phyloP scores from a whole-genome alignment of 2,113 vertebrate genomes.

The Colius striatus region DNA sequence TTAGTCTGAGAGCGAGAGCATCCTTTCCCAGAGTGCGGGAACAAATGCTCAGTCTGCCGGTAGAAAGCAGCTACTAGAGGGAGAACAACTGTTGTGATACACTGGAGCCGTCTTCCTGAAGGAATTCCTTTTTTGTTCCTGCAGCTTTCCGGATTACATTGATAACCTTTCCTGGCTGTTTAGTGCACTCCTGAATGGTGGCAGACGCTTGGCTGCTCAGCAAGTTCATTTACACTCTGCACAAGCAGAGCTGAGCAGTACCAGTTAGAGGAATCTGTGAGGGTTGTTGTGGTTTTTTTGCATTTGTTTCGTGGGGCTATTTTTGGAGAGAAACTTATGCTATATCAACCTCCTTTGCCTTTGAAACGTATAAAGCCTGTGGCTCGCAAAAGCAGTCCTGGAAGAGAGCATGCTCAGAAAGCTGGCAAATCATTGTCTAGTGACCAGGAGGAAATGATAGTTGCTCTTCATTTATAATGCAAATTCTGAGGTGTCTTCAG shows the following conservation, averaged over 20 bases:
- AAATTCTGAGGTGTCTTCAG: conserved; percentile 92
- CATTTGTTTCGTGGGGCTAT: neutral
- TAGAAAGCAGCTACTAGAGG: conserved; percentile 55
- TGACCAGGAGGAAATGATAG: conserved; percentile 86
- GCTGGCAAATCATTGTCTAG: conserved; percentile 85
- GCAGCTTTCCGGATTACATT: conserved; percentile 74
- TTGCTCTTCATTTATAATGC: conserved; percentile 94
- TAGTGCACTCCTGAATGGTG: conserved; percentile 48
- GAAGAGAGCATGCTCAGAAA: conserved; percentile 85
- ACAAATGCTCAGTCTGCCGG: conserved; percentile 55
- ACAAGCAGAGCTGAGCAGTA: conserved; percentile 50
- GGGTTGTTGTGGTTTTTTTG: conserved; percentile 26
- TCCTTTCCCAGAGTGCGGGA: conserved; percentile 65
- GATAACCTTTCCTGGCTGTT: conserved; percentile 68
- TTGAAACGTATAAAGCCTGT: conserved; percentile 66
- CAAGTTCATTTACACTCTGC: conserved; percentile 64
- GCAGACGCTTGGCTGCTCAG: conserved; percentile 56
- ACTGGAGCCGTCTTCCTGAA: conserved; percentile 62
- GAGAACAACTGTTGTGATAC: conserved; percentile 49
- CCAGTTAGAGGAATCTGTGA: conserved; percentile 11
- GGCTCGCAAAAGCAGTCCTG: conserved; percentile 72
- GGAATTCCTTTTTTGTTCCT: conserved; percentile 67
- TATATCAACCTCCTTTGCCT: conserved; percentile 68
- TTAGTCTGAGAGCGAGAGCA: conserved; percentile 56
- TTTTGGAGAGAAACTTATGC: conserved; percentile 75